phyloP scores from a whole-genome alignment of 2,888 invertebrate species.

The Dermolepida albohirtum region DNA sequence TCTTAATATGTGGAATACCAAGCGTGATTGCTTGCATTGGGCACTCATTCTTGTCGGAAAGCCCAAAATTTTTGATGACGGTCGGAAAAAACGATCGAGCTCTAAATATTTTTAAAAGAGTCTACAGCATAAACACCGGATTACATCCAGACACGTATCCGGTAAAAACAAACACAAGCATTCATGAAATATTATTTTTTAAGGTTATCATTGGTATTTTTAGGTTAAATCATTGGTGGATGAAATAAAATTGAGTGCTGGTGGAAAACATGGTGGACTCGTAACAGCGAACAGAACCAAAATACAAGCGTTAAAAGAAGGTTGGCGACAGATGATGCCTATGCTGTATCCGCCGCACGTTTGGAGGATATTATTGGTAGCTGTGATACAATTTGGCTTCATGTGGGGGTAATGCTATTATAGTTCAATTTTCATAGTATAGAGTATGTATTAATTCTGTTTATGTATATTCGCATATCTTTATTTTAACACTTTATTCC shows the following conservation, averaged over 20 bases:
- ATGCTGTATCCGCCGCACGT: slow-evolving; percentile 74
- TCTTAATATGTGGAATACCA: slow-evolving; percentile 72
- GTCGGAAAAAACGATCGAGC: slow-evolving; percentile 76
- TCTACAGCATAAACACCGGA: slow-evolving; percentile 77
- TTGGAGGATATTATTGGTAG: slow-evolving; percentile 72
- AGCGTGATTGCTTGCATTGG: slow-evolving; percentile 74
- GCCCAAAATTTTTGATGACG: slow-evolving; percentile 82
- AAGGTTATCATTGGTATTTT: slow-evolving; percentile 39
- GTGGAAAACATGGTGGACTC: slow-evolving; percentile 34
- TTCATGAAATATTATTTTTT: slow-evolving; percentile 18
- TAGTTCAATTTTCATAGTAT: too few relatives aligned
- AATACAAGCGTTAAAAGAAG: slow-evolving; percentile 69
- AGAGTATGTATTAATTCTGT: too few relatives aligned
- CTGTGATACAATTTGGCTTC: slow-evolving; percentile 73
- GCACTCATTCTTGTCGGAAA: slow-evolving; percentile 76
- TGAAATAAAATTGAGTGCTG: slow-evolving; percentile 49
- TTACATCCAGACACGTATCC: slow-evolving; percentile 73
- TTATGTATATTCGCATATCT: too few relatives aligned
- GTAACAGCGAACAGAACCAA: slow-evolving; percentile 55
- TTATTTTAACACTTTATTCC: too few relatives aligned
- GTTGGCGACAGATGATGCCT: slow-evolving; percentile 73
- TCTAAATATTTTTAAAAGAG: slow-evolving; percentile 71
- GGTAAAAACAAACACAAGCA: slow-evolving; percentile 65
- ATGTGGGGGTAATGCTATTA: slow-evolving; percentile 75
- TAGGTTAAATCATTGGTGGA: slow-evolving; percentile 59